A percentile compares a stretch with the other conserved stretches of the same genome.
Conservation (phyloP, 2,888 invertebrate genomes). For the Tachina fera region DNA sequence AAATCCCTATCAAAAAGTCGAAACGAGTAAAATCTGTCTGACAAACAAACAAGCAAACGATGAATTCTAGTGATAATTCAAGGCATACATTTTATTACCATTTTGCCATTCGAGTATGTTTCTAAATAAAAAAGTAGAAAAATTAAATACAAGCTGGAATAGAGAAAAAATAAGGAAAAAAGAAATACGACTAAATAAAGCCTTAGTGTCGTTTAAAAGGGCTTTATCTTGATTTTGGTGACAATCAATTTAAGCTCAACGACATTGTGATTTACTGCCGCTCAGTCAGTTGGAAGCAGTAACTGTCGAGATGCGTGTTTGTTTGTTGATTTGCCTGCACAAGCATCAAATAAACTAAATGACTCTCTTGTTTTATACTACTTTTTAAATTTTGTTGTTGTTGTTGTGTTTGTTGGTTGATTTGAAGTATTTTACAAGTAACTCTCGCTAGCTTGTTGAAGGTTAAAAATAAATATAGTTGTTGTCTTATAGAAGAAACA, state of each 20-base stretch:
- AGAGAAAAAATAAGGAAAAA: constrained; percentile 3
- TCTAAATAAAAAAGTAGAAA: constrained; percentile 17
- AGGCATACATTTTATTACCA: constrained; percentile 70
- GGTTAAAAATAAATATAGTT: constrained; percentile 48
- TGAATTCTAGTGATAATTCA: constrained; percentile 65
- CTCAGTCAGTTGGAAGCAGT: constrained; percentile 40
- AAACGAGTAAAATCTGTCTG: not conserved
- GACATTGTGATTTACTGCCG: constrained; percentile 70
- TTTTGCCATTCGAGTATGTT: constrained; percentile 52
- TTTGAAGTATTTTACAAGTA: constrained; percentile 43
- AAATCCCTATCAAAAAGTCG: not conserved
- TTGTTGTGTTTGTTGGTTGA: constrained; percentile 36
- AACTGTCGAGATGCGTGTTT: constrained; percentile 4
- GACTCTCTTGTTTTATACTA: not conserved
- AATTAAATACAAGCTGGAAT: constrained; percentile 27
- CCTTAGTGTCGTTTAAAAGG: constrained; percentile 68
- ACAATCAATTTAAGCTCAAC: constrained; percentile 72
- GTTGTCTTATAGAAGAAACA: constrained; percentile 22
- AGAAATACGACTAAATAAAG: constrained; percentile 22
- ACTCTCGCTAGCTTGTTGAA: constrained; percentile 19
- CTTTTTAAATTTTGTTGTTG: constrained; percentile 12
- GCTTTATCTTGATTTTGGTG: constrained; percentile 72
- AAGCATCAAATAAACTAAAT: not conserved
- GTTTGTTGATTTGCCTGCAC: not conserved
- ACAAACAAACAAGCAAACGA: constrained; percentile 32